A percentile compares a stretch with the other conserved stretches of the same genome.
These are phyloP conservation scores for Euphydryas editha DNA, from an alignment of 2,888 invertebrate genomes.

Conservation along the genomic window DNA sequence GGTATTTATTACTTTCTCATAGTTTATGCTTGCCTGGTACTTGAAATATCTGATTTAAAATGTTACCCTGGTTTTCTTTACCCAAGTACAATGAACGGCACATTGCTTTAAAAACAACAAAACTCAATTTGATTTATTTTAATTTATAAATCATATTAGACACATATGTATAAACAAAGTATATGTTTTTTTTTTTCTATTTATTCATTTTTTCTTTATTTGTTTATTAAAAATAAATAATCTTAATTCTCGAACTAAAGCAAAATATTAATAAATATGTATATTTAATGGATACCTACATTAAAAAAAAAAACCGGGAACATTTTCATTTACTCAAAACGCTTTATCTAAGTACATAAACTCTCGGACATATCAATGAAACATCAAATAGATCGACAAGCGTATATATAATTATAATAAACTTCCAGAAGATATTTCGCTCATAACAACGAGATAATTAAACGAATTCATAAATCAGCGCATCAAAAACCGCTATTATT, in stretches of 20 bases:
- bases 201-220: too few species aligned
- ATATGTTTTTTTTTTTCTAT: too few species aligned
- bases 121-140: too few species aligned
- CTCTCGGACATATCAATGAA: slow-evolving; percentile 10
- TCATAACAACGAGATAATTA: slow-evolving; percentile 19
- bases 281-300: too few species aligned
- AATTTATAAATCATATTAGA: too few species aligned
- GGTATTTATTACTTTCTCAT: slow-evolving; percentile 58
- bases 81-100: too few species aligned
- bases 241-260: too few species aligned
- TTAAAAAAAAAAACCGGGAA: too few species aligned
- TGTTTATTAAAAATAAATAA: too few species aligned
- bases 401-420: not conserved
- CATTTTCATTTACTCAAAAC: not conserved
- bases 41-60: not conserved
- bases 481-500: slow-evolving; percentile 30
- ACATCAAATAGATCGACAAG: slow-evolving; percentile 13
- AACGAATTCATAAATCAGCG: slow-evolving; percentile 26
- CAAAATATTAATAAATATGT: too few species aligned
- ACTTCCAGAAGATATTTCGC: slow-evolving; percentile 11
- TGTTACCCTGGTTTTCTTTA: slow-evolving; percentile 2
- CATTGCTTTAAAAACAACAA: too few species aligned
- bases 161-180: too few species aligned
- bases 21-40: slow-evolving; percentile 59
- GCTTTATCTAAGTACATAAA: not conserved